Conservation (phyloP, 2,888 invertebrate species). For the Criorhina ranunculi region DNA sequence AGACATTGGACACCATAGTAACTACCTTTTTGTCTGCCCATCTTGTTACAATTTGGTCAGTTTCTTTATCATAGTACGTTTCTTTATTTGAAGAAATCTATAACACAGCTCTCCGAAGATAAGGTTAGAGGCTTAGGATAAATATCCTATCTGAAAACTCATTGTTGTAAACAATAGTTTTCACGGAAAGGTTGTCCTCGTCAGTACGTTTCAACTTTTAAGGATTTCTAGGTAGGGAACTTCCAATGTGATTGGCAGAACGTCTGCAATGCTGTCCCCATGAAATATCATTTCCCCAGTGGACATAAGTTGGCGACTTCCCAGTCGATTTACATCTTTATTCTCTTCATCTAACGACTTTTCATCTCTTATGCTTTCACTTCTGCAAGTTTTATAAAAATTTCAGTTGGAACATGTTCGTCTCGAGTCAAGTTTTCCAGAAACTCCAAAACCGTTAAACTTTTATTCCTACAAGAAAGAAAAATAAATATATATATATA, state of each 20-base stretch:
- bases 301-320: neutral
- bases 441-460: neutral
- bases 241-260: neutral
- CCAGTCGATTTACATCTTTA: slow-evolving; percentile 2
- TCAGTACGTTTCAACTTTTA: neutral
- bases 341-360: neutral
- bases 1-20: too few relatives aligned
- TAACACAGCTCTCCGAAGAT: neutral
- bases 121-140: slow-evolving; percentile 8
- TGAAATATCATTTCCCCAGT: neutral
- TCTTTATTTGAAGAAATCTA: slow-evolving; percentile 6
- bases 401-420: neutral
- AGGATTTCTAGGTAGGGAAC: neutral
- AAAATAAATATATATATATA: too few relatives aligned
- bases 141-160: neutral
- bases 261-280: neutral
- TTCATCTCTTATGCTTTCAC: neutral
- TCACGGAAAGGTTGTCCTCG: slow-evolving; percentile 1
- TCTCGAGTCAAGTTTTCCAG: slow-evolving; percentile 2
- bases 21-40: too few relatives aligned
- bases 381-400: slow-evolving; percentile 6
- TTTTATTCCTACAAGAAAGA: too few relatives aligned
- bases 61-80: too few relatives aligned
- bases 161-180: neutral
- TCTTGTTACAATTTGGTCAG: too few relatives aligned